These are phyloP conservation scores for Trematomus loennbergii DNA, from an alignment of 2,113 vertebrate genomes.

Conservation along the genomic window DNA sequence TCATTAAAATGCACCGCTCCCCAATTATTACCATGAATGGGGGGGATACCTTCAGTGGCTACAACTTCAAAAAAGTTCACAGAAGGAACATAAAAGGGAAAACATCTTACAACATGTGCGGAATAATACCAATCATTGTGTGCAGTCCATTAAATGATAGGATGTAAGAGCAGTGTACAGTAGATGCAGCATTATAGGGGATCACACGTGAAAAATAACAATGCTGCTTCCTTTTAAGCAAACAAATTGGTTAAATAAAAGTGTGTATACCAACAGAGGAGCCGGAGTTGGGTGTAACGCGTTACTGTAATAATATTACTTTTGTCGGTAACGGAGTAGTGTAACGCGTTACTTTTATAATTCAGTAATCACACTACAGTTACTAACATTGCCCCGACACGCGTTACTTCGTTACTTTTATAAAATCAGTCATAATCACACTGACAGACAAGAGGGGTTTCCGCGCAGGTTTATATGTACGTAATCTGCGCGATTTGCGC, in stretches of 20 bases:
- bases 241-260: conserved; percentile 37
- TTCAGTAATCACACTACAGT: no score
- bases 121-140: conserved; percentile 38
- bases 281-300: no score
- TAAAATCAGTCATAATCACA: no score
- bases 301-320: no score
- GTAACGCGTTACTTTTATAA: no score
- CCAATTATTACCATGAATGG: conserved; percentile 69
- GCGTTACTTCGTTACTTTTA: no score
- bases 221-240: conserved; percentile 26
- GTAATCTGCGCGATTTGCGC: no score
- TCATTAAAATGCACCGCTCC: conserved; percentile 60
- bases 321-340: no score
- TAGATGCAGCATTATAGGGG: conserved; percentile 7
- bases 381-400: no score
- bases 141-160: neutral
- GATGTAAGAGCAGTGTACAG: conserved; percentile 1
- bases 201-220: neutral
- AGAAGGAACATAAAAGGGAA: conserved; percentile 30
- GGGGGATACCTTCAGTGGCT: conserved; percentile 52
- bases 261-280: neutral
- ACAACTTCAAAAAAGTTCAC: conserved; percentile 46
- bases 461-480: no score
- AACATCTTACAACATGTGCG: neutral
- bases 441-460: no score